phyloP scores from a whole-genome alignment of 2,113 vertebrate genomes.

The Cyanoderma ruficeps region DNA sequence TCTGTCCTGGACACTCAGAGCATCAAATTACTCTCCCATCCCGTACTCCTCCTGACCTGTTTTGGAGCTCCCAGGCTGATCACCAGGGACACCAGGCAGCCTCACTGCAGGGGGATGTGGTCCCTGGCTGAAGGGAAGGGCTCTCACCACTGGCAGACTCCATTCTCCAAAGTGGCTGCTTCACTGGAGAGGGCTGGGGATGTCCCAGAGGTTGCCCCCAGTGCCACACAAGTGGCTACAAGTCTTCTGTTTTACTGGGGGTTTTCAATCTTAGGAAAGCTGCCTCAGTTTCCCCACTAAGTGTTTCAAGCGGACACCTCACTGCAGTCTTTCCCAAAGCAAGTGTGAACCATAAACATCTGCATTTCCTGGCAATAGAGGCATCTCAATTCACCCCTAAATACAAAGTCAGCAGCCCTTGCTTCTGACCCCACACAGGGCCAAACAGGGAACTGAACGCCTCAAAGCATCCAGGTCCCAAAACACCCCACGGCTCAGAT shows the following conservation, averaged over 20 bases:
- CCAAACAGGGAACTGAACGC: neutral
- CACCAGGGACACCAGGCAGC: rapidly evolving
- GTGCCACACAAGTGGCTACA: rapidly evolving
- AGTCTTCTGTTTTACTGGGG: neutral
- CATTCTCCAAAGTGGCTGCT: rapidly evolving
- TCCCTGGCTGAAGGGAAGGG: neutral
- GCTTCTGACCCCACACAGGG: neutral
- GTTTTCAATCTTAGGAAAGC: neutral
- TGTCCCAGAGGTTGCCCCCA: neutral
- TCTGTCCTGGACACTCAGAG: conserved; percentile 29
- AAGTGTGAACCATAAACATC: neutral
- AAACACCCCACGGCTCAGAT: neutral
- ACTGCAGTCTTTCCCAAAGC: neutral
- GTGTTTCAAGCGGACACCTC: neutral
- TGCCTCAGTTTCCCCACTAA: neutral
- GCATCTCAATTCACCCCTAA: neutral
- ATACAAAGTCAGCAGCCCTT: neutral
- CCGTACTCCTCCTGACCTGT: neutral
- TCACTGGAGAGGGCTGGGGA: rapidly evolving
- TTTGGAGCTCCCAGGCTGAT: neutral
- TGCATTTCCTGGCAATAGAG: neutral
- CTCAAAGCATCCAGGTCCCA: neutral
- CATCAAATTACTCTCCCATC: conserved; percentile 38
- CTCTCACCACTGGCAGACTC: rapidly evolving
- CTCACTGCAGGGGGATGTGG: rapidly evolving